Evolutionary conservation across 30 jellyfish, hydroid and myxozoan genomes (phyloP), one percentile per base, ranked within the genome.

Genomic region (Mastigias papua): DNA sequence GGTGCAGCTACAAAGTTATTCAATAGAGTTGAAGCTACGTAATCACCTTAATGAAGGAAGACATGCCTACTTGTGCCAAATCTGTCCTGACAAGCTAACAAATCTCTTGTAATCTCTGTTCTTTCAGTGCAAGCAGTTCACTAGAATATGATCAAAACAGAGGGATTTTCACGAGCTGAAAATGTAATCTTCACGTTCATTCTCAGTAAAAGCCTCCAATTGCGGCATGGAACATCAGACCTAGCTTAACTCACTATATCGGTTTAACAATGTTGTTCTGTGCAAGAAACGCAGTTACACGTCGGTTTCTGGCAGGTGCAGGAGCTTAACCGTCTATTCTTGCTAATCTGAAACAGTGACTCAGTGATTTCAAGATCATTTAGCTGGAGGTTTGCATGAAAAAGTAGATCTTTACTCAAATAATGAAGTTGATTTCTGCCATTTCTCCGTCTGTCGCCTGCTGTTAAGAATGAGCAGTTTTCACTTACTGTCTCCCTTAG

Each of bases 251-350:
- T 23, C 74, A n/a, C 42, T 1, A 63, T 63, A 63, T 63, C 74
- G 74, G n/a, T 63, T 63, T 63, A 63, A 63, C 23, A 42, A 5
- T 19, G 74, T 63, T 27, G 42, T 63, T 63, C 23, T 63, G 74
- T n/a, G 74, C 42, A 7, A 23, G 19, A 63, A 63, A 63, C 20
- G 74, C 74, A 1, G 42, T 9, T 63, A 23, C 42, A 63, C 21
- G 23, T 5, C 74, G 21, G 1, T 42, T 63, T n/a, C 1, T 20
- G 35, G 74, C 74, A 63, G 74, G 74, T 63, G 74, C 34, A 63
- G 19, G 23, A n/a, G 21, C 74, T 4, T 63, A 23, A n/a, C 6
- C 37, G 69, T n/a, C 67, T 51, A 5, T 65, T 65, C 42, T 20
- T 2, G n/a, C 19, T 51, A 51, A 51, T 51, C 76, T 65, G 76